Evolutionary conservation across 2,113 vertebrate species (phyloP).

Genomic region (Eulacestoma nigropectus): DNA sequence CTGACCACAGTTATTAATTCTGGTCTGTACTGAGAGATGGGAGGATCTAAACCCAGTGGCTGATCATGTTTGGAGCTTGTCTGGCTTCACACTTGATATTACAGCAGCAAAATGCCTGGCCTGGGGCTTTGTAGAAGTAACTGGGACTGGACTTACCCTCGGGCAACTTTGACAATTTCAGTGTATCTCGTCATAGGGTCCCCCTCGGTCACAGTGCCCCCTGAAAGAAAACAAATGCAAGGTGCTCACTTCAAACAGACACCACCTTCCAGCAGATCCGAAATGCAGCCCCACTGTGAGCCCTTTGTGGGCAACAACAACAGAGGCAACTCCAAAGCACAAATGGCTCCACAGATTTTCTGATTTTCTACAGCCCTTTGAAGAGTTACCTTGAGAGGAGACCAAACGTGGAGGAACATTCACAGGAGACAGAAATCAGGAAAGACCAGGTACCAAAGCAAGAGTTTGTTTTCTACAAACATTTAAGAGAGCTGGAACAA

Average conservation of each 20-base stretch:
- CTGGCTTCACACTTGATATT: neutral
- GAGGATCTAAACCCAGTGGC: neutral
- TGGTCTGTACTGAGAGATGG: neutral
- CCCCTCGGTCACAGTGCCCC: slow-evolving; percentile 91
- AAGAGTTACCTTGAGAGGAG: neutral
- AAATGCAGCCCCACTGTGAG: neutral
- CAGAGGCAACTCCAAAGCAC: neutral
- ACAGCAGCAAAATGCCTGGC: neutral
- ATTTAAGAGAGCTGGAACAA: neutral
- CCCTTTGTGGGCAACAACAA: neutral
- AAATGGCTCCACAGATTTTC: neutral
- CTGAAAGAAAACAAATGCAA: slow-evolving; percentile 60
- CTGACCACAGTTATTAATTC: neutral
- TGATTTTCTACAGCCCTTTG: neutral
- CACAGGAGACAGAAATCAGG: neutral
- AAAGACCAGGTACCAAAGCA: neutral
- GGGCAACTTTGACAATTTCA: slow-evolving; percentile 92
- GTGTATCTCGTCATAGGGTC: slow-evolving; percentile 94
- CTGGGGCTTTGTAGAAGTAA: neutral
- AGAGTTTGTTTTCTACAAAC: neutral
- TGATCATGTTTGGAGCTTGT: neutral
- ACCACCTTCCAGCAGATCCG: neutral
- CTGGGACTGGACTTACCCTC: slow-evolving; percentile 81
- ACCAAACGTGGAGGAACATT: neutral
- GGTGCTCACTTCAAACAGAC: neutral